phyloP scores from a whole-genome alignment of 2,113 vertebrate genomes.

The Perca fluviatilis region DNA sequence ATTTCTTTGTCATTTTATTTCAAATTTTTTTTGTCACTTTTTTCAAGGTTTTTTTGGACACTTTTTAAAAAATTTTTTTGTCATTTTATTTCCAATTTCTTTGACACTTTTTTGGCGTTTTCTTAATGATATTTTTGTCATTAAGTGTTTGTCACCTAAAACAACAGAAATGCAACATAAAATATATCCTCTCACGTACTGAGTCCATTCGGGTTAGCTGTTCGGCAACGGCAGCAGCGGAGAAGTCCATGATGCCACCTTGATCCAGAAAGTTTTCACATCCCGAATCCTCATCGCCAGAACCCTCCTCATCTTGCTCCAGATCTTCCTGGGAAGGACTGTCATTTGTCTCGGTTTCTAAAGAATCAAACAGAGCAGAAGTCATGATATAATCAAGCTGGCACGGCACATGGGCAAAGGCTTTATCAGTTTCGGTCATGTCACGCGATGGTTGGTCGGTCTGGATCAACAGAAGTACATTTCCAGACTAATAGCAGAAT shows the following conservation, averaged over 20 bases:
- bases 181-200: constrained; percentile 72
- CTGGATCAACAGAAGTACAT: too few species aligned
- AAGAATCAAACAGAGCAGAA: not conserved
- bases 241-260: constrained; percentile 84
- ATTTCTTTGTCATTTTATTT: too few species aligned
- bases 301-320: constrained; percentile 47
- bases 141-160: too few species aligned
- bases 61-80: too few species aligned
- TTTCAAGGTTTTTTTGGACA: too few species aligned
- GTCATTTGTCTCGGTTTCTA: constrained; percentile 52
- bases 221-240: constrained; percentile 83
- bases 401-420: not conserved
- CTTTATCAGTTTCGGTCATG: not conserved
- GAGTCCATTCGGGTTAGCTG: constrained; percentile 89
- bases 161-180: not conserved
- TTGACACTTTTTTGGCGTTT: too few species aligned
- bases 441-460: too few species aligned
- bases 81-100: too few species aligned
- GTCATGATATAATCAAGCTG: not conserved
- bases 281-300: constrained; percentile 59
- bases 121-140: too few species aligned
- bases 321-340: constrained; percentile 25
- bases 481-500: too few species aligned
- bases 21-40: too few species aligned
- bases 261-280: constrained; percentile 58